Evolutionary conservation across 2,888 invertebrate genomes (phyloP), one percentile per base, ranked within the genome.

Genomic region (Dicycla oo): DNA sequence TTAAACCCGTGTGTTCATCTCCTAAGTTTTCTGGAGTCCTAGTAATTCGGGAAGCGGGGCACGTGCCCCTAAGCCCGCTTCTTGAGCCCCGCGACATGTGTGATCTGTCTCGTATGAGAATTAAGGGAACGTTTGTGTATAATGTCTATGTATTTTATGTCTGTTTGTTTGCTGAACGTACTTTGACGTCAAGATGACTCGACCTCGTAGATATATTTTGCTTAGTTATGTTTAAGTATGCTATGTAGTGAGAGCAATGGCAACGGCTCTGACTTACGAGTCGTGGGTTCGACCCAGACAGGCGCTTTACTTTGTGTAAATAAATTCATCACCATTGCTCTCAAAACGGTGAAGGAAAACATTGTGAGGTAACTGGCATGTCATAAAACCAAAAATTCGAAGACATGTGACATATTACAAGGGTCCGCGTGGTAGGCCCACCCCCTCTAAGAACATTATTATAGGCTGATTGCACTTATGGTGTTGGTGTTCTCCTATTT

Each of bases 41-140:
- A 73, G 78, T 78, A 64, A 60, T 72, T 74, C 26, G 45, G 65
- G 20, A 81, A 74, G 60, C 86, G 51, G 8, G 58, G 69, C 84
- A 85, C 86, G 82, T 75, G 23, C 69, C 62, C n/a, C 4, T 72
- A 83, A 86, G 75, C 73, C 62, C 26, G 58, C 53, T 66, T 43
- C 60, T 74, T 61, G 75, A 79, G 73, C 77, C 70, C 56, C 58
- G 51, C 64, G 63, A 86, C 85, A 86, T 78, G 72, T 79, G 78
- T 80, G 73, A 70, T 76, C 75, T 69, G 70, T 78, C 68, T 75
- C 68, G 66, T 72, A 76, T 60, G 72, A 66, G 73, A 77, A 73
- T 86, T 81, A 81, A 79, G 77, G 69, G 57, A 62, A 49, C 51
- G 62, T 62, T 78, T 78, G 54, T 67, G 13, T 54, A 38, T 56